phyloP scores from a whole-genome alignment of 2,113 vertebrate species.

The Ovibos moschatus region DNA sequence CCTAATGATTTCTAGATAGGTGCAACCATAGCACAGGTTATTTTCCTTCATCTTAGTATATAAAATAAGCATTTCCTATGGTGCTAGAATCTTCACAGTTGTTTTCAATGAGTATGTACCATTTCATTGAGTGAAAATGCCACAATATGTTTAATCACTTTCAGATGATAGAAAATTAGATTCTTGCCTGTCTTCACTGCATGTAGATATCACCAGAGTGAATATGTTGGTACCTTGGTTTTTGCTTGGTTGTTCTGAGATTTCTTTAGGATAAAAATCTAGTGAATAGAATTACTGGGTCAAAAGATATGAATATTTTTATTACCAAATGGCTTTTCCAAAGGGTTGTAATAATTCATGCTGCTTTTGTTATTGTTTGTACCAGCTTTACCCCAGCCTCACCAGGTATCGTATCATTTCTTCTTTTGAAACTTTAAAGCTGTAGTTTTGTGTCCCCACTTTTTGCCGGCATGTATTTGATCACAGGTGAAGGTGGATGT shows the following conservation, averaged over 20 bases:
- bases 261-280: neutral
- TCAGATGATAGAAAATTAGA: constrained; percentile 1
- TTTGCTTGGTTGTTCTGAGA: neutral
- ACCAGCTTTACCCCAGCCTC: neutral
- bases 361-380: neutral
- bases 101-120: neutral
- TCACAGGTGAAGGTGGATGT: neutral
- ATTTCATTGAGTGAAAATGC: neutral
- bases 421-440: neutral
- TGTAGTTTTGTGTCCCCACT: neutral
- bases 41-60: neutral
- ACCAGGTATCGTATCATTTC: neutral
- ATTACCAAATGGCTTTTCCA: neutral
- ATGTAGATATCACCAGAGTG: neutral
- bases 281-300: neutral
- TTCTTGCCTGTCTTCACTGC: neutral
- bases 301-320: neutral
- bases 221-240: neutral
- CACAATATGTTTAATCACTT: neutral
- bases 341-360: neutral
- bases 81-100: neutral
- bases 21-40: neutral
- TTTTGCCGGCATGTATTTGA: neutral
- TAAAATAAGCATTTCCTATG: neutral
- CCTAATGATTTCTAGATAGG: neutral